Conservation (phyloP, 2,888 invertebrate species). For the Hoplodrina ambigua region DNA sequence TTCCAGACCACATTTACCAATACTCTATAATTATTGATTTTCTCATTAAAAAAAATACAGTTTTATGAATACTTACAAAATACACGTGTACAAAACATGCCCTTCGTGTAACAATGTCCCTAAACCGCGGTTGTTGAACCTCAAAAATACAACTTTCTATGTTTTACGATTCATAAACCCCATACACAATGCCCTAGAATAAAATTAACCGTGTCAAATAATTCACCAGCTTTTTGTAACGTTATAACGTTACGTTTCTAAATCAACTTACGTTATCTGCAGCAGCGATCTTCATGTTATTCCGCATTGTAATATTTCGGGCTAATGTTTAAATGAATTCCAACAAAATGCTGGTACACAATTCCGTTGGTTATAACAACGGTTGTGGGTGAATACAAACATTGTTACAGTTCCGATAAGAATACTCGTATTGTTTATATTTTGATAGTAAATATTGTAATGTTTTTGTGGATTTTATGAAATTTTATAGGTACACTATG, state of each 20-base stretch:
- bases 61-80: conserved; percentile 15
- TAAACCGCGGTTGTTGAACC: conserved; percentile 30
- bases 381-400: conserved; percentile 28
- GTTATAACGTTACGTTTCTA: conserved; percentile 11
- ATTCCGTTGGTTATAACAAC: conserved; percentile 35
- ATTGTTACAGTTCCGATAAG: conserved; percentile 33
- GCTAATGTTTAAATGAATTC: conserved; percentile 41
- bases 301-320: conserved; percentile 34
- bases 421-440: conserved; percentile 4
- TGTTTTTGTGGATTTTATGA: not conserved
- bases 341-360: conserved; percentile 29
- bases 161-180: conserved; percentile 52
- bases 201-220: conserved; percentile 49
- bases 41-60: conserved; percentile 3
- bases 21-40: not conserved
- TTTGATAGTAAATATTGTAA: conserved; percentile 8
- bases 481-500: not conserved
- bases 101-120: conserved; percentile 25
- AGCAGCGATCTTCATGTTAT: conserved; percentile 37
- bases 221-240: conserved; percentile 29
- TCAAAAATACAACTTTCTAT: conserved; percentile 33
- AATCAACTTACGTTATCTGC: conserved; percentile 29
- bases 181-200: conserved; percentile 33
- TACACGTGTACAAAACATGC: conserved; percentile 18
- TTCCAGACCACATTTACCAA: not conserved